A percentile compares a stretch with the other conserved stretches of the same genome.
Evolutionary conservation across 2,797 vertebrate species (phyloP).

Genomic region (Neosilurus hyrtlii): DNA sequence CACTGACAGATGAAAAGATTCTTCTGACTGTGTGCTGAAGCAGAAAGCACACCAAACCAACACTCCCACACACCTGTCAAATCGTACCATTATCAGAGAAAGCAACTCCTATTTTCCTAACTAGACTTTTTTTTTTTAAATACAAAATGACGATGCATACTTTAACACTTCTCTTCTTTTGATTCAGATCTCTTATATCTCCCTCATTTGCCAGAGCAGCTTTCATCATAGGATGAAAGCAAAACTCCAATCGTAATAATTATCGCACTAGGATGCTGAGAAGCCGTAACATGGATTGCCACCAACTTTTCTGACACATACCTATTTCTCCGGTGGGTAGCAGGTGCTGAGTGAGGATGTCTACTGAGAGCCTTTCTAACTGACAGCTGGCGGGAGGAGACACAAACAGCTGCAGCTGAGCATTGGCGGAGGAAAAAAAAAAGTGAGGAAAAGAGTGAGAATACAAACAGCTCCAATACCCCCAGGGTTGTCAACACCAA

Average conservation of each 20-base stretch:
- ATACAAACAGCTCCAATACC: constrained; percentile 75
- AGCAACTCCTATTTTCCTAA: constrained; percentile 40
- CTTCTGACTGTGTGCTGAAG: constrained; percentile 58
- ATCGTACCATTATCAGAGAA: constrained; percentile 42
- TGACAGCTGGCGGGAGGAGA: constrained; percentile 81
- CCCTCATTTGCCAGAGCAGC: constrained; percentile 18
- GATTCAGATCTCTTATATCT: constrained; percentile 30
- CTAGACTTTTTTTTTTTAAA: not conserved
- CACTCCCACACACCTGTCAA: constrained; percentile 49
- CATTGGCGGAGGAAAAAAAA: constrained; percentile 59
- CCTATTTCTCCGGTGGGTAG: constrained; percentile 78
- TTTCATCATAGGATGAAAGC: constrained; percentile 29
- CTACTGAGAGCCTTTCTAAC: constrained; percentile 69
- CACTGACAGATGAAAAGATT: constrained; percentile 63
- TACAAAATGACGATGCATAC: constrained; percentile 21
- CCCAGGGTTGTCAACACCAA: constrained; percentile 76
- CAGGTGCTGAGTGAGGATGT: constrained; percentile 78
- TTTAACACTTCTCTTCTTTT: constrained; percentile 37
- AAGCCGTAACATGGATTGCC: constrained; percentile 36
- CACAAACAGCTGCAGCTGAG: constrained; percentile 82
- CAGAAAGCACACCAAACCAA: constrained; percentile 60
- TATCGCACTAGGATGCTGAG: constrained; percentile 37
- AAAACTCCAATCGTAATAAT: constrained; percentile 45
- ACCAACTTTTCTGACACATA: constrained; percentile 63
- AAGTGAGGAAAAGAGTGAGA: constrained; percentile 50